Evolutionary conservation across 2,888 invertebrate species (phyloP).

Genomic region (Amphipoea lucens): DNA sequence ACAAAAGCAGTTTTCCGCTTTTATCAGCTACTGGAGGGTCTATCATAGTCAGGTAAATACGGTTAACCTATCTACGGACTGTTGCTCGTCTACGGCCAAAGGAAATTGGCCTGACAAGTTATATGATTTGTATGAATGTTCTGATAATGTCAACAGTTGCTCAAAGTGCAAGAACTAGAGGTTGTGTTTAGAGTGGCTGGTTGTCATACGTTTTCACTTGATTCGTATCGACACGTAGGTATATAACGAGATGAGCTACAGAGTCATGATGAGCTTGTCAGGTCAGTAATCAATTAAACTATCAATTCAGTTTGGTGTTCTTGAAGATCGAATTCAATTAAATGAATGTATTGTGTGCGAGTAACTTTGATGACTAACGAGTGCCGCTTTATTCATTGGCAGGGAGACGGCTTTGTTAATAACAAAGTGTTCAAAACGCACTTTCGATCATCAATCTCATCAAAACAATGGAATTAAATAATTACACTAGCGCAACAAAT

Average conservation of each 20-base stretch:
- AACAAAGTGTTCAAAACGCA: slow-evolving; percentile 74
- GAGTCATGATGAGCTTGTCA: slow-evolving; percentile 41
- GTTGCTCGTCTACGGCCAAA: background rate
- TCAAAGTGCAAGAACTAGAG: background rate
- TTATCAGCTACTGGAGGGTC: background rate
- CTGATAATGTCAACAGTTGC: background rate
- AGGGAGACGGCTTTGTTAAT: slow-evolving; percentile 77
- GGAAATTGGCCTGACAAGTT: background rate
- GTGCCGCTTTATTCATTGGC: slow-evolving; percentile 72
- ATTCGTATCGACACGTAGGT: slow-evolving; percentile 13
- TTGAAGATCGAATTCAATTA: slow-evolving; percentile 63
- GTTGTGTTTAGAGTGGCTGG: background rate
- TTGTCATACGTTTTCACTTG: background rate
- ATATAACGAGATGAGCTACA: slow-evolving; percentile 14
- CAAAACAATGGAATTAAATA: slow-evolving; percentile 82
- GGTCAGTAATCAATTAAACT: slow-evolving; percentile 59
- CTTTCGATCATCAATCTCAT: slow-evolving; percentile 83
- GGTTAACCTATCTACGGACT: background rate
- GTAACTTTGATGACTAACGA: slow-evolving; percentile 69
- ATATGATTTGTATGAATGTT: background rate
- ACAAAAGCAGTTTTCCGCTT: background rate
- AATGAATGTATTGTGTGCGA: slow-evolving; percentile 58
- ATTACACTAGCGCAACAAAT: slow-evolving; percentile 80
- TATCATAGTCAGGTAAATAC: background rate
- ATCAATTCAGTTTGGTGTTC: slow-evolving; percentile 47